phyloP scores from a whole-genome alignment of 2,888 invertebrate species.

The Caenorhabditis sp. region DNA sequence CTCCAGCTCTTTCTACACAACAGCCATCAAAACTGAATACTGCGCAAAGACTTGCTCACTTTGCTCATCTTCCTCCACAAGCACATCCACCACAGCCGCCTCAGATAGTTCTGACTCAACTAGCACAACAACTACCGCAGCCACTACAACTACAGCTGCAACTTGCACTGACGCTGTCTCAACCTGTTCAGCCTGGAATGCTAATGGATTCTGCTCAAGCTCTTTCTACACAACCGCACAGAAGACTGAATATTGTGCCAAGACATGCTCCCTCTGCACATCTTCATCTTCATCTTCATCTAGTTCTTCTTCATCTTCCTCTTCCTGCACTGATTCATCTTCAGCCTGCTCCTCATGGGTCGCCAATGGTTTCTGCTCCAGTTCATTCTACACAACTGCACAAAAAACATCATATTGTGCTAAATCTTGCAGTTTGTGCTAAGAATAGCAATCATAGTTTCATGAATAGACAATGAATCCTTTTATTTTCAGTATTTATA shows the following conservation, averaged over 20 bases:
- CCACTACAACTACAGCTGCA: too few species aligned
- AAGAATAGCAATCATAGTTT: too few species aligned
- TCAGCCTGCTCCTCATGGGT: conserved; percentile 27
- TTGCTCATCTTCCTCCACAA: background rate
- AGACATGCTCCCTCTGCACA: conserved; percentile 17
- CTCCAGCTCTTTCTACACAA: background rate
- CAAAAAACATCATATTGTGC: conserved; percentile 25
- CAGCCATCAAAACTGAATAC: background rate
- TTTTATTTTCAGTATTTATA: too few species aligned
- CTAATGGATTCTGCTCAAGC: conserved; percentile 21
- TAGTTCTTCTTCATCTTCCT: conserved; percentile 6
- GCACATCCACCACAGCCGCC: too few species aligned
- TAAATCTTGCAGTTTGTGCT: conserved; percentile 31
- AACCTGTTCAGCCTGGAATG: too few species aligned
- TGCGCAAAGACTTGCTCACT: background rate
- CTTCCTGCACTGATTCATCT: conserved; percentile 26
- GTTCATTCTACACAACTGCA: conserved; percentile 29
- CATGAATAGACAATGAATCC: too few species aligned
- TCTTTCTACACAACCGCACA: conserved; percentile 15
- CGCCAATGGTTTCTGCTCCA: conserved; percentile 34
- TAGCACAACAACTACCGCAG: background rate
- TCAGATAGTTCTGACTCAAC: too few species aligned
- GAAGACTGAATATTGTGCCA: conserved; percentile 16
- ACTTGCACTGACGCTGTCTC: too few species aligned
- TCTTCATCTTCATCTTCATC: conserved; percentile 5